Conservation (phyloP, 92 coral and sea anemone genomes). For the Epizoanthus ramosus region DNA sequence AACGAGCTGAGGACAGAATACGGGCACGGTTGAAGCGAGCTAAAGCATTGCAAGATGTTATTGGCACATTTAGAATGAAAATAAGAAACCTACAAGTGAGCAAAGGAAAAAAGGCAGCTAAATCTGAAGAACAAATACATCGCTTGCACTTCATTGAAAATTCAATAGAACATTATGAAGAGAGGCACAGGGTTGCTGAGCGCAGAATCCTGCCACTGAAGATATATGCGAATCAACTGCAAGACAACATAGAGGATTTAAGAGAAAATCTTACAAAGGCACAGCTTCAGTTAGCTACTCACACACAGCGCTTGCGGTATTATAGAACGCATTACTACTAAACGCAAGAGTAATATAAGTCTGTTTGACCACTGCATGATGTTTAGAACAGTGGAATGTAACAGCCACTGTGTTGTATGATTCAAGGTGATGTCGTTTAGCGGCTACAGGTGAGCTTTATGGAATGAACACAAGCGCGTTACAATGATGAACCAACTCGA, state of each 20-base stretch:
- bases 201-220: conserved; percentile 67
- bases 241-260: conserved; percentile 61
- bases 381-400: neutral
- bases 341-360: neutral
- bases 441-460: neutral
- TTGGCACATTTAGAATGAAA: conserved; percentile 69
- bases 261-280: conserved; percentile 53
- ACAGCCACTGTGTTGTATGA: neutral
- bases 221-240: conserved; percentile 72
- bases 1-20: conserved; percentile 71
- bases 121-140: conserved; percentile 51
- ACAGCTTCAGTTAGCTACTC: conserved; percentile 48
- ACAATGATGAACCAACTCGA: neutral
- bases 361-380: neutral
- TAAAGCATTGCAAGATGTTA: conserved; percentile 67
- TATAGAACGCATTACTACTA: conserved; percentile 28
- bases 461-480: neutral
- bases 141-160: conserved; percentile 64
- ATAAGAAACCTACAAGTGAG: conserved; percentile 48
- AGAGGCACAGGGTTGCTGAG: conserved; percentile 70
- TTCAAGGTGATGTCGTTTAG: neutral
- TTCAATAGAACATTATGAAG: conserved; percentile 56
- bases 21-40: conserved; percentile 57
- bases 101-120: conserved; percentile 39
- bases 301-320: conserved; percentile 53